Percentiles rank a stretch among this genome's conserved stretches.
These are phyloP conservation scores for Lysiphlebus fabarum DNA, from an alignment of 1,140 invertebrate species.

Conservation along the genomic window DNA sequence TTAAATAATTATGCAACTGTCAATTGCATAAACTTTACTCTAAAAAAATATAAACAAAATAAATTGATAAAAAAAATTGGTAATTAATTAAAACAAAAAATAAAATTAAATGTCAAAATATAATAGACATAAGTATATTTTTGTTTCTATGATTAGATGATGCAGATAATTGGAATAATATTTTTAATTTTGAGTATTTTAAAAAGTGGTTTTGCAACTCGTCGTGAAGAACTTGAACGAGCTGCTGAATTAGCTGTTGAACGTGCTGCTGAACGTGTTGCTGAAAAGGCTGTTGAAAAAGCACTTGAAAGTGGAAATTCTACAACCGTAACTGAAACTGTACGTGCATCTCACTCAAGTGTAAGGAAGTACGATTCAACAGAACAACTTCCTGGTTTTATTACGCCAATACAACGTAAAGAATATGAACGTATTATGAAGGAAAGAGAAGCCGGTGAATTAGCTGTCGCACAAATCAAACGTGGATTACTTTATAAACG, in stretches of 20 bases:
- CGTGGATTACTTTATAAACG: slow-evolving; percentile 15
- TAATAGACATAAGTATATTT: slow-evolving; percentile 3
- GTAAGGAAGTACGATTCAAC: slow-evolving; percentile 34
- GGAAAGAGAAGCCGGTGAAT: slow-evolving; percentile 24
- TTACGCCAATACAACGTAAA: slow-evolving; percentile 21
- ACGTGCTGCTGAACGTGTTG: slow-evolving; percentile 46
- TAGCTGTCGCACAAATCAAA: slow-evolving; percentile 21
- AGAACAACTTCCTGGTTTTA: slow-evolving; percentile 23
- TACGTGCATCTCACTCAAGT: slow-evolving; percentile 43
- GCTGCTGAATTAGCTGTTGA: slow-evolving; percentile 50
- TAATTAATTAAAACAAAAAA: not conserved
- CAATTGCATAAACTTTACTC: no score
- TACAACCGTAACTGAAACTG: slow-evolving; percentile 42
- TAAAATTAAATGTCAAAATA: not conserved
- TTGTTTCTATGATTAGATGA: slow-evolving; percentile 16
- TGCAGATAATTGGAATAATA: slow-evolving; percentile 20
- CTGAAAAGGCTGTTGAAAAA: slow-evolving; percentile 50
- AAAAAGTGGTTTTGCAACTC: slow-evolving; percentile 29
- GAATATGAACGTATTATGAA: slow-evolving; percentile 23
- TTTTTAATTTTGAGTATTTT: slow-evolving; percentile 31
- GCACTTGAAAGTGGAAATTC: slow-evolving; percentile 44
- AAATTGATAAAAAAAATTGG: not conserved
- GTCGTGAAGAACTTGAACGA: slow-evolving; percentile 44
- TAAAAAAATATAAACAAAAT: not conserved
- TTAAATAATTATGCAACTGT: not conserved